Evolutionary conservation across 2,888 invertebrate genomes (phyloP).

Genomic region (Acheta domesticus): DNA sequence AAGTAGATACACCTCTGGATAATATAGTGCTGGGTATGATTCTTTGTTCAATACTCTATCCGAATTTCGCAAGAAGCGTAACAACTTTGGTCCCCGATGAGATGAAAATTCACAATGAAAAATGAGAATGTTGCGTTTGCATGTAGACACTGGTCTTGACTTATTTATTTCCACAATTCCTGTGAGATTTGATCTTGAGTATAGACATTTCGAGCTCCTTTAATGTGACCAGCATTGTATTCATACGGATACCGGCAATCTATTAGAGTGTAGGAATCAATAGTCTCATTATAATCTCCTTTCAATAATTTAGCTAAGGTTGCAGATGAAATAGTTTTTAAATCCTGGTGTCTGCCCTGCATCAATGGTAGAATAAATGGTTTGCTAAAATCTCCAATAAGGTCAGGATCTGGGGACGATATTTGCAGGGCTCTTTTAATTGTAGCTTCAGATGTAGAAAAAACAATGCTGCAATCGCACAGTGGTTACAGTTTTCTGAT

Average conservation of each 20-base stretch:
- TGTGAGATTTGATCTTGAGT: slow-evolving; percentile 70
- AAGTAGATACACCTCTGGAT: slow-evolving; percentile 90
- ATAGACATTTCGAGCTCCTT: slow-evolving; percentile 77
- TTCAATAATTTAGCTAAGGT: slow-evolving; percentile 69
- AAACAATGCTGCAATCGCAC: slow-evolving; percentile 56
- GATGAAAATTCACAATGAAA: slow-evolving; percentile 99
- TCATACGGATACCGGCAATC: slow-evolving; percentile 97
- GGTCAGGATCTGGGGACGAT: slow-evolving; percentile 63
- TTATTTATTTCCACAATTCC: slow-evolving; percentile 47
- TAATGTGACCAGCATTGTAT: slow-evolving; percentile 86
- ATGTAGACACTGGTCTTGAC: slow-evolving; percentile 37
- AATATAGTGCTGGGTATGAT: slow-evolving; percentile 78
- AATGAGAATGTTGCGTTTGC: slow-evolving; percentile 63
- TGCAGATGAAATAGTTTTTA: slow-evolving; percentile 70
- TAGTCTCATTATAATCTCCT: slow-evolving; percentile 62
- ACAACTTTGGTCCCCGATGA: slow-evolving; percentile 90
- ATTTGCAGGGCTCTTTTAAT: slow-evolving; percentile 69
- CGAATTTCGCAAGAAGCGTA: slow-evolving; percentile 74
- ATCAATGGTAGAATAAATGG: slow-evolving; percentile 72
- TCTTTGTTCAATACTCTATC: slow-evolving; percentile 79
- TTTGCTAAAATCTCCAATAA: slow-evolving; percentile 81
- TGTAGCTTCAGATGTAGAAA: slow-evolving; percentile 73
- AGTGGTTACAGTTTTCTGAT: slow-evolving; percentile 12
- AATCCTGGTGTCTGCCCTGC: slow-evolving; percentile 69
- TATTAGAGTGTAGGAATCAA: slow-evolving; percentile 72